Evolutionary conservation across 2,797 vertebrate species (phyloP), one percentile per base, ranked within the genome.

Genomic region (Cossypha dichroa): DNA sequence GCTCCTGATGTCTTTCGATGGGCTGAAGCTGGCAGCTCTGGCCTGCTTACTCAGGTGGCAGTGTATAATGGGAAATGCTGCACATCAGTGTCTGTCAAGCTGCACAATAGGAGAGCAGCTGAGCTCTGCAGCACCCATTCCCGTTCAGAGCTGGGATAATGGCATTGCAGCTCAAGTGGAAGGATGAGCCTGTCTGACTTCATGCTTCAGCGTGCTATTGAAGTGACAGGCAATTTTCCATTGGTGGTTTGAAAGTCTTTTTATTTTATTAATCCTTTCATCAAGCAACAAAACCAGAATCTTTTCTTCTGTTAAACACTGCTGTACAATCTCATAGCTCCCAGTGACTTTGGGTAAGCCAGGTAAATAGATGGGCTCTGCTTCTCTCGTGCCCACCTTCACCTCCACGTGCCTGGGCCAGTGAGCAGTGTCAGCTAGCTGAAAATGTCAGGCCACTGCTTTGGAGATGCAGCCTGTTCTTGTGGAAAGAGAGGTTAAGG

Each of bases 171-270:
- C 80, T 85, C 80, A 19, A 36, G 33, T 83, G 83, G 85, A 88
- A 89, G 68, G 93, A 89, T 86, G 55, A 78, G 55, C 75, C 56
- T 73, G 59, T 55, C 36, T 25, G 0, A 45, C 82, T 93, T 93
- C 90, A 63, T 38, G 64, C 70, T 75, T 81, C 92, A 82, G 55
- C 11, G 0, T 94, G 85, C 90, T 89, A 81, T 94, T 34, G 2
- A 92, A 91, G 60, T 89, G 89, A 88, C 81, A 94, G 90, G 38
- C 56, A 88, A 74, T 95, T 95, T 95, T 91, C 90, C 59, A 48
- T 40, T 55, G 66, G 33, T 26, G 38, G 33, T 22, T 73, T 70
- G 33, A 51, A 86, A 91, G 62, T 5, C 49, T 64, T 95, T 91
- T 85, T 76, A 55, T 85, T 95, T 91, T 77, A 92, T 87, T 95